Evolutionary conservation across 2,113 vertebrate genomes (phyloP).

Genomic region (Lutjanus erythropterus): DNA sequence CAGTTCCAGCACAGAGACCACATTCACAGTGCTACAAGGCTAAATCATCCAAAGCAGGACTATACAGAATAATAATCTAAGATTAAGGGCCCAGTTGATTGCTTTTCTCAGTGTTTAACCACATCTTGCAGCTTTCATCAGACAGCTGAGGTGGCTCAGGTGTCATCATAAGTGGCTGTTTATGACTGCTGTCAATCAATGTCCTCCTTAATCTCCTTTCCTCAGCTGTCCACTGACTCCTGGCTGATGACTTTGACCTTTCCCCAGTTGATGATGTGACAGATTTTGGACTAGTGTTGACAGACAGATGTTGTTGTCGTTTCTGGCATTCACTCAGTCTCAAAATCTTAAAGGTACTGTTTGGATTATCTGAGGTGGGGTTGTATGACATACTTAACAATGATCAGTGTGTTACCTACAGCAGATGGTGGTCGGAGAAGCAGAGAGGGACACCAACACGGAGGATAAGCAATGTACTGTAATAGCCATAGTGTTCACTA

Average conservation of each 20-base stretch:
- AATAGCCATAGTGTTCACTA: too few species aligned
- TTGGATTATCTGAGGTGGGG: too few species aligned
- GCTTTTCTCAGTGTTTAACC: neutral
- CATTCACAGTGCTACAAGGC: neutral
- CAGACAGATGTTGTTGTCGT: neutral
- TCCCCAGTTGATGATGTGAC: neutral
- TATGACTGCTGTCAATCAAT: neutral
- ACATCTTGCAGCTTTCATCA: neutral
- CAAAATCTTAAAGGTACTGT: too few species aligned
- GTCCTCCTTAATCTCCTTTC: neutral
- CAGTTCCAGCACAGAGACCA: neutral
- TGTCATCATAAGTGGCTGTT: neutral
- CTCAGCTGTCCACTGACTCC: neutral
- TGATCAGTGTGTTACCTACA: too few species aligned
- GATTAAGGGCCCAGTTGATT: neutral
- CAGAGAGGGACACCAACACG: too few species aligned
- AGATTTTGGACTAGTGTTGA: neutral
- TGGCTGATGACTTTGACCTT: neutral
- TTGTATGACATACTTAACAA: too few species aligned
- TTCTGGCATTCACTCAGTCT: neutral
- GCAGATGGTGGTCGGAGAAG: too few species aligned
- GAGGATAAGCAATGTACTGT: too few species aligned
- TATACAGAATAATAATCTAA: too few species aligned
- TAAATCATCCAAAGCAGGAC: neutral
- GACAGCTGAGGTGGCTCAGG: neutral